These are phyloP conservation scores for Coremacera marginata DNA, from an alignment of 2,888 invertebrate genomes.

Conservation along the genomic window DNA sequence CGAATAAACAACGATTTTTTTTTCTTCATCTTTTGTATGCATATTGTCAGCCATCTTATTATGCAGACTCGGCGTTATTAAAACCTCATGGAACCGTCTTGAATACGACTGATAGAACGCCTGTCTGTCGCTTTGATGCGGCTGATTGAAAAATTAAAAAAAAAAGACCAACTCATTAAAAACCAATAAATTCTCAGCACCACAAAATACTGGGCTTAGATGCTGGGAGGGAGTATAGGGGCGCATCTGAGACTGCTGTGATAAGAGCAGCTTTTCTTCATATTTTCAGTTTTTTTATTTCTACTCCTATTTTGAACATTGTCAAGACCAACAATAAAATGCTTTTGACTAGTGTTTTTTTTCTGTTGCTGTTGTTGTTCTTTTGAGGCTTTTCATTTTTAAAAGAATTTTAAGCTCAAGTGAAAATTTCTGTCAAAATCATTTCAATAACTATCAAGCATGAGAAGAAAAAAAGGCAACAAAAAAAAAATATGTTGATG, in stretches of 20 bases:
- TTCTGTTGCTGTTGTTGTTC: no score
- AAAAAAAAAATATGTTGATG: neutral
- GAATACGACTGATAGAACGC: neutral
- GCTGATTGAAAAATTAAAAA: neutral
- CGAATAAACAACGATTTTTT: no score
- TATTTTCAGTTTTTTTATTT: no score
- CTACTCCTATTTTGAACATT: no score
- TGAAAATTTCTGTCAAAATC: conserved; percentile 8
- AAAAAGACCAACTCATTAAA: conserved; percentile 42
- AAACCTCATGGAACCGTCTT: neutral
- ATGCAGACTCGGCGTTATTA: neutral
- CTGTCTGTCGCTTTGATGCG: neutral
- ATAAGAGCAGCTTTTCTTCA: neutral
- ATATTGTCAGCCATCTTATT: neutral
- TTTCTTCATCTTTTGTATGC: no score
- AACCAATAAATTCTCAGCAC: conserved; percentile 38
- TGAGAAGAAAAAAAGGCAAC: neutral
- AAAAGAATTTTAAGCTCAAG: conserved; percentile 2
- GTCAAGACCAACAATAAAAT: neutral
- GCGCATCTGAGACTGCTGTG: neutral
- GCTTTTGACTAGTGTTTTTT: no score
- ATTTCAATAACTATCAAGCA: neutral
- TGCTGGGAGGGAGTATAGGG: neutral
- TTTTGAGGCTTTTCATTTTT: no score
- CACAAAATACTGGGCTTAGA: neutral